Conservation (phyloP, 2,888 invertebrate genomes). For the Hermodice carunculata region DNA sequence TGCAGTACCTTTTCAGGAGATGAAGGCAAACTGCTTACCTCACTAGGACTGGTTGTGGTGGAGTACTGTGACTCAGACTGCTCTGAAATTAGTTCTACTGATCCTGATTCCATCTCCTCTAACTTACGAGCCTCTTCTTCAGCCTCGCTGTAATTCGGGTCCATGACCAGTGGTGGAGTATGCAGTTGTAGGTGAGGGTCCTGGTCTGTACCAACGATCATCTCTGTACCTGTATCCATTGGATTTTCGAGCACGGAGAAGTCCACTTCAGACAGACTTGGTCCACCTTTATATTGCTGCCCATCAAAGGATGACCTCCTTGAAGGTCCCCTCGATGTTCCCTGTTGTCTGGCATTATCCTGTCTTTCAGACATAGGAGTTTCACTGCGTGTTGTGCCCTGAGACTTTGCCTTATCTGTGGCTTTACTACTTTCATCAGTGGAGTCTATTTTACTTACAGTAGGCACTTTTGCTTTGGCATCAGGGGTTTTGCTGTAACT, state of each 20-base stretch:
- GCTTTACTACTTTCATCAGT: too few species aligned
- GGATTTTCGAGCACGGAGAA: slow-evolving; percentile 19
- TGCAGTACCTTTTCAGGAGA: too few species aligned
- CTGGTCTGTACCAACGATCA: neutral
- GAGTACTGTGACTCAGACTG: too few species aligned
- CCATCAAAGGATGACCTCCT: too few species aligned
- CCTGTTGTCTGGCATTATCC: neutral
- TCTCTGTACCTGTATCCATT: slow-evolving; percentile 11
- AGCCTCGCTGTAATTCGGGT: neutral
- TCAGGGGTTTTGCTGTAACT: neutral
- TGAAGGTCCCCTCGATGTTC: neutral
- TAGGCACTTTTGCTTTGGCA: neutral
- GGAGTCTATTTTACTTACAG: neutral
- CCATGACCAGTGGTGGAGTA: slow-evolving; percentile 15
- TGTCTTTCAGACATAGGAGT: neutral
- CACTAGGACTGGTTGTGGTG: too few species aligned
- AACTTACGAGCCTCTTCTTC: too few species aligned
- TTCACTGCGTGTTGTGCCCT: too few species aligned
- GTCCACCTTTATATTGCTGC: neutral
- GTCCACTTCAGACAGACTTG: slow-evolving; percentile 8
- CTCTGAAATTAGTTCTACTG: too few species aligned
- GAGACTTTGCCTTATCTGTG: too few species aligned
- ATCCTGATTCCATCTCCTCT: too few species aligned
- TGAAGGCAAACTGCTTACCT: too few species aligned
- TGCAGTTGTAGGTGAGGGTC: slow-evolving; percentile 17